Percentiles rank a stretch among this genome's conserved stretches.
Evolutionary conservation across 2,113 vertebrate genomes (phyloP).

Genomic region (Hyperopisus bebe): DNA sequence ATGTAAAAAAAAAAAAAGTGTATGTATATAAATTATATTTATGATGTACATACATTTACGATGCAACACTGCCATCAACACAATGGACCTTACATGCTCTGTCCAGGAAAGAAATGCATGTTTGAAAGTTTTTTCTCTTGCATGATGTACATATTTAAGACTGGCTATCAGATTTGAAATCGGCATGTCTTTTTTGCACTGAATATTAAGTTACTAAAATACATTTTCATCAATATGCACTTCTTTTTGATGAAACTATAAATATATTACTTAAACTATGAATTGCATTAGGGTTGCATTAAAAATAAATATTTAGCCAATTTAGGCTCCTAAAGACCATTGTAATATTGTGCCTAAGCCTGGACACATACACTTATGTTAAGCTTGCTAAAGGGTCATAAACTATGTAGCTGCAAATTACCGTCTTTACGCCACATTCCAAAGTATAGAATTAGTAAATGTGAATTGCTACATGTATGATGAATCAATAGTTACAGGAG

Average conservation of each 20-base stretch:
- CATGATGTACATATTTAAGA: conserved; percentile 66
- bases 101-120: conserved; percentile 69
- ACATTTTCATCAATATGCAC: conserved; percentile 35
- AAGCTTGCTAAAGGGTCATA: conserved; percentile 4
- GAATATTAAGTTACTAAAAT: conserved; percentile 33
- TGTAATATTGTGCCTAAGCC: conserved; percentile 53
- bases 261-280: conserved; percentile 20
- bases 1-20: conserved; percentile 35
- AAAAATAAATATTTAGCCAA: conserved; percentile 45
- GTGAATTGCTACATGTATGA: background rate
- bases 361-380: conserved; percentile 42
- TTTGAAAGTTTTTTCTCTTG: conserved; percentile 65
- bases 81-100: conserved; percentile 74
- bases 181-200: conserved; percentile 66
- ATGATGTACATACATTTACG: conserved; percentile 60
- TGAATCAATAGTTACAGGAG: background rate
- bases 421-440: background rate
- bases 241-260: conserved; percentile 44
- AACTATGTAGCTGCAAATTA: background rate
- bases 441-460: background rate
- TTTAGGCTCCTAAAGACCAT: conserved; percentile 30
- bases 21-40: conserved; percentile 7
- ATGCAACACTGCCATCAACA: conserved; percentile 77
- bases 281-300: conserved; percentile 20
- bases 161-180: conserved; percentile 64